Percentiles rank a stretch among this genome's conserved stretches.
Conservation (phyloP, 2,113 vertebrate genomes). For the Datnioides undecimradiatus region DNA sequence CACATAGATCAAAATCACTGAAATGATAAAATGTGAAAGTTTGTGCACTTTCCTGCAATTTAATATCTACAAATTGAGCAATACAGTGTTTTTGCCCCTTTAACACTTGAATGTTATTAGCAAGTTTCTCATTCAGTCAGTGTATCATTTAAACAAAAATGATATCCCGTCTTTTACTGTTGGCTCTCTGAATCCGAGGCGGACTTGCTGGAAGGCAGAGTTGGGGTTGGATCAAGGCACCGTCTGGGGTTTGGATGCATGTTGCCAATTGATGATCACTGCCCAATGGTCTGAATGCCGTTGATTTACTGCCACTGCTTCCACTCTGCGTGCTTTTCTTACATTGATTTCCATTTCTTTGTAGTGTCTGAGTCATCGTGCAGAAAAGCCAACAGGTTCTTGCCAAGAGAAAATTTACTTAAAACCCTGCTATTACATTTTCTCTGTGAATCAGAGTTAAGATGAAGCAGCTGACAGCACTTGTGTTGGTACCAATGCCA, state of each 20-base stretch:
- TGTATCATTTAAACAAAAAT: background rate
- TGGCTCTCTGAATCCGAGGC: background rate
- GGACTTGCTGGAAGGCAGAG: constrained; percentile 20
- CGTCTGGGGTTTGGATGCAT: constrained; percentile 14
- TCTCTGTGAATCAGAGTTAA: constrained; percentile 43
- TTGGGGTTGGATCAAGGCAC: constrained; percentile 13
- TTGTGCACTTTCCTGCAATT: background rate
- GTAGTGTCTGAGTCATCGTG: constrained; percentile 48
- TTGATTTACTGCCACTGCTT: constrained; percentile 32
- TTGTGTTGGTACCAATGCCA: constrained; percentile 40
- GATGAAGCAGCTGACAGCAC: constrained; percentile 59
- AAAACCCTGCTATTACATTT: constrained; percentile 42
- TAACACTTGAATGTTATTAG: background rate
- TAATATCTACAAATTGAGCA: background rate
- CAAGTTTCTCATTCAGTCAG: background rate
- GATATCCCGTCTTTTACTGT: background rate
- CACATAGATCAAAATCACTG: background rate
- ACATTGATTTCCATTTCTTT: constrained; percentile 48
- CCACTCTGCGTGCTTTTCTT: constrained; percentile 31
- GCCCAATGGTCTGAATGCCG: constrained; percentile 19
- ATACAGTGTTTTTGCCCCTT: background rate
- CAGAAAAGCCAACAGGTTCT: constrained; percentile 34
- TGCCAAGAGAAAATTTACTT: constrained; percentile 57
- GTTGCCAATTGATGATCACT: constrained; percentile 29
- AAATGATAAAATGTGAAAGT: background rate